phyloP scores from a whole-genome alignment of 1,140 invertebrate genomes.

The Trinorchestia longiramus region DNA sequence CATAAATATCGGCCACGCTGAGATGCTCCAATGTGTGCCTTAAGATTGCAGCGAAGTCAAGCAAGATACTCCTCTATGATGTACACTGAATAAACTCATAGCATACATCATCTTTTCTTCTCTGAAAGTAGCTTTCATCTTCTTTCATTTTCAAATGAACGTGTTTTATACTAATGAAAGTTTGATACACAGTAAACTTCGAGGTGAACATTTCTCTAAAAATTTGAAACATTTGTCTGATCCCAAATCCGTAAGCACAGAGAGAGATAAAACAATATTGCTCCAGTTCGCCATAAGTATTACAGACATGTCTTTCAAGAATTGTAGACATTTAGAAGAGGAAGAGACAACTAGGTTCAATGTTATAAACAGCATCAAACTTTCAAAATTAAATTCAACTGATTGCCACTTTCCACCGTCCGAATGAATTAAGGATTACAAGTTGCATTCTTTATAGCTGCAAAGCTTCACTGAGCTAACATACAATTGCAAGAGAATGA shows the following conservation, averaged over 20 bases:
- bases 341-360: neutral
- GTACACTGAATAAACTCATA: neutral
- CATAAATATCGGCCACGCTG: neutral
- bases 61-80: neutral
- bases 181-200: neutral
- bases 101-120: neutral
- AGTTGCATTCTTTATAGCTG: neutral
- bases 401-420: neutral
- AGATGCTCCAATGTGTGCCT: neutral
- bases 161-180: neutral
- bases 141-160: neutral
- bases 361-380: neutral
- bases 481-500: too few relatives aligned
- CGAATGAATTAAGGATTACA: neutral
- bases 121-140: neutral
- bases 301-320: neutral
- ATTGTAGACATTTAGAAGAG: neutral
- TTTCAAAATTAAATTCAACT: neutral
- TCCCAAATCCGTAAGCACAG: neutral
- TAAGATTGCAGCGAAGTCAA: neutral
- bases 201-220: neutral
- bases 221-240: neutral
- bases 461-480: neutral
- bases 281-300: neutral
- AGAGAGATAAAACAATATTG: neutral